Evolutionary conservation across 2,113 vertebrate species (phyloP), one percentile per base, ranked within the genome.

Genomic region (Egretta garzetta): DNA sequence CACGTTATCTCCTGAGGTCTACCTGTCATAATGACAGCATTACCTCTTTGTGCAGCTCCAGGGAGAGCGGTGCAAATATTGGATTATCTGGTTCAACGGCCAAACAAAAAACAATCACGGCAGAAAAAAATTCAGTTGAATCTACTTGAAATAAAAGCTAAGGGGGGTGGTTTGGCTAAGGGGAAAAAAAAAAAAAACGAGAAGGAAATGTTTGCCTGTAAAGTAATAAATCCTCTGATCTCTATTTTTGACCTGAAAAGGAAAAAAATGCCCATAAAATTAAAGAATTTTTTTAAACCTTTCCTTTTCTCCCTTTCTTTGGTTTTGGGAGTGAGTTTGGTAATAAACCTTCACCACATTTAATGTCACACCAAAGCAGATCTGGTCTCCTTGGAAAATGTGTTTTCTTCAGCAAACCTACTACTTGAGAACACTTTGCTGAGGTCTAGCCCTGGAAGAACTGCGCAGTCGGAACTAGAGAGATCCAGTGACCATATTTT

Each of bases 41-140:
- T 79, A 96, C 94, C 72, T 95, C 92, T 72, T 91, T 56, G 90
- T 62, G 93, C 79, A 94, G 92, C 92, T 94, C 95, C 74, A 90
- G 95, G 92, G 95, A 97, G 81, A 92, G 80, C 70, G 91, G 91
- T 76, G 93, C 96, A 97, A 97, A 96, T 96, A 97, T 52, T 96
- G 95, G 92, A 95, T 97, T 96, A 95, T 88, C 92, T 95, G 90
- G 95, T 96, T 96, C 92, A 95, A 71, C 3, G 23, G 72, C 67
- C 82, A 96, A 96, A 92, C 88, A 96, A 90, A 95, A 96, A 95
- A 96, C 92, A 96, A 80, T 95, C 63, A 88, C 0, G 15, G 63
- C 52, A 88, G 88, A 76, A 92, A 93, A 94, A 88, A 71, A 0
- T 22, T 64, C 88, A 66, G 37, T 47, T 80, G 67, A 88, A 88